Base-by-base conservation (phyloP, 2,113 vertebrate genomes). In the Gobiocypris rarus region DNA sequence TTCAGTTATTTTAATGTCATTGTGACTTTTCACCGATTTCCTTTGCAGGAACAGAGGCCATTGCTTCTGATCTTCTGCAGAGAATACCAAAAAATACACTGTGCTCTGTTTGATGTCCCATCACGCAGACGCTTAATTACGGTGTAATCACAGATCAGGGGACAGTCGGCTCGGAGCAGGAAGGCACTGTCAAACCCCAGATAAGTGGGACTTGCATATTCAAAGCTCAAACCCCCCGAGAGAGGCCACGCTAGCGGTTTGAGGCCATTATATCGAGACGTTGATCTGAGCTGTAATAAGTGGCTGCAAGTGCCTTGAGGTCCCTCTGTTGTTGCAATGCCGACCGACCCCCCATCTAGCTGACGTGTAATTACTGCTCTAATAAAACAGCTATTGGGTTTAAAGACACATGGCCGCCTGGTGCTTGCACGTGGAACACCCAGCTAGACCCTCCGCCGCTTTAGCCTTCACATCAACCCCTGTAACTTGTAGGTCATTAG, bases 271-370 rank as follows among this genome's bases (percentile, higher is more conserved):
- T 87, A 92, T 82, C 85, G 82, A 86, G 82, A 84, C 83, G 70
- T 74, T 89, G 89, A 90, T 89, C 88, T 86, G 85, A 88, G 86
- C 77, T 79, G 90, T 91, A 91, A 92, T 92, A 88, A 90, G 73
- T 83, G 79, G 79, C 80, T 80, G 74, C 71, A 58, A 85, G 83
- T 86, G 89, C 85, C 65, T 81, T 85, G 80, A 88, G 81, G 84
- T 85, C 84, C 83, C 76, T 86, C 69, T 75, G 86, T 85, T 89
- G 83, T 89, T 87, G 85, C 83, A 85, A 81, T 82, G 77, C 82
- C 83, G 83, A 81, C 86, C 81, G 83, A 76, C 43, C 43, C 77
- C 50, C 85, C 69, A 84, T 76, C 74, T 65, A 45, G 76, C 50
- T 80, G 70, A 61, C 13, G 34, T 83, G 88, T 92, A 92, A 93